Conservation (phyloP, 1,140 invertebrate genomes). For the Eufriesea mexicana region DNA sequence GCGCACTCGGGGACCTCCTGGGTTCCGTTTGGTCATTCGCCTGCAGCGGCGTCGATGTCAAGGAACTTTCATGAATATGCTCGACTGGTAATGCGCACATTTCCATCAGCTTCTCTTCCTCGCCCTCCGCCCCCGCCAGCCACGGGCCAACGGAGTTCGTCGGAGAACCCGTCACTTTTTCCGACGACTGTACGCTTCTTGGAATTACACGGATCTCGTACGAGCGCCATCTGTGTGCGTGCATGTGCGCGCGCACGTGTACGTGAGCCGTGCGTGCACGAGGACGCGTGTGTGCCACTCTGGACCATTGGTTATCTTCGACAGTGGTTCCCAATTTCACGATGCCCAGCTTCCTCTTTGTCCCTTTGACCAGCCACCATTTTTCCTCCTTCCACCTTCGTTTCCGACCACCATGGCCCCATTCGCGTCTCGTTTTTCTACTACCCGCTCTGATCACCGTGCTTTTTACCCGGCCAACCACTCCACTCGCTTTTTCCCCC, state of each 20-base stretch:
- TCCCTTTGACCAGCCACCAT: not conserved
- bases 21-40: constrained; percentile 55
- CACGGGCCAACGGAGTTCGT: not conserved
- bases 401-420: not conserved
- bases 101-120: constrained; percentile 57
- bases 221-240: constrained; percentile 41
- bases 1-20: constrained; percentile 17
- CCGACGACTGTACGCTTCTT: constrained; percentile 79
- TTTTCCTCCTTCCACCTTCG: not conserved
- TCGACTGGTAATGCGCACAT: constrained; percentile 61
- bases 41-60: constrained; percentile 65
- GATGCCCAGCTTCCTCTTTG: not conserved
- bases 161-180: constrained; percentile 72
- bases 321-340: constrained; percentile 69
- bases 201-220: constrained; percentile 74
- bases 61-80: constrained; percentile 73
- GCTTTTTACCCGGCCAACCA: not conserved
- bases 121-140: constrained; percentile 45
- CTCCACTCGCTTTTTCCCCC: not conserved
- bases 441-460: not conserved
- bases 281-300: constrained; percentile 44
- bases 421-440: not conserved
- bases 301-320: constrained; percentile 69
- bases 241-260: constrained; percentile 19
- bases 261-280: constrained; percentile 9